Conservation (phyloP, 2,888 invertebrate genomes). For the Cremastinae sp. region DNA sequence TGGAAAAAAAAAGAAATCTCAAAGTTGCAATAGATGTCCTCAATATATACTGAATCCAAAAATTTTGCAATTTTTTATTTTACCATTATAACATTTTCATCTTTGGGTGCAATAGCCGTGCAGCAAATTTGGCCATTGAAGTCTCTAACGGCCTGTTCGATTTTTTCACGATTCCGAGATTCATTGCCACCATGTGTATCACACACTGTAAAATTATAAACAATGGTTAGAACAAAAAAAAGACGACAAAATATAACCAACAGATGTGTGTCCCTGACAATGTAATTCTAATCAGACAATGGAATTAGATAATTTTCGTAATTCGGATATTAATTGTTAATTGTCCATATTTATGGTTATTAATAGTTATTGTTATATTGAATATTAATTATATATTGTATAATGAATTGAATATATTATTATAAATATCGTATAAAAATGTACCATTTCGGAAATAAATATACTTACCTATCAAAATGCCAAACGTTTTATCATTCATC, state of each 20-base stretch:
- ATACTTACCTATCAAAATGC: constrained; percentile 73
- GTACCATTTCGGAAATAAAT: no score
- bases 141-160: constrained; percentile 81
- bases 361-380: no score
- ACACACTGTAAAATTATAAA: constrained; percentile 84
- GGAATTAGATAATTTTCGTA: no score
- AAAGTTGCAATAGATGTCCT: background rate
- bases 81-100: constrained; percentile 84
- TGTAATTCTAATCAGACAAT: no score
- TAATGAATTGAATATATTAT: no score
- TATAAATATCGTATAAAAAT: no score
- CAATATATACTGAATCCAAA: background rate
- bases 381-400: no score
- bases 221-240: constrained; percentile 58
- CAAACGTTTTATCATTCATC: constrained; percentile 71
- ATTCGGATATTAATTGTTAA: no score
- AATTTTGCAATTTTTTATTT: constrained; percentile 16
- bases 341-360: no score
- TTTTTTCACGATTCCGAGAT: constrained; percentile 85
- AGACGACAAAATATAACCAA: background rate
- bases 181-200: constrained; percentile 86
- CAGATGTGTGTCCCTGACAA: no score
- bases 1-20: constrained; percentile 68
- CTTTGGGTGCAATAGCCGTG: constrained; percentile 88
- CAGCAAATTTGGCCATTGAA: constrained; percentile 83